Evolutionary conservation across 2,797 vertebrate species (phyloP), one percentile per base, ranked within the genome.

Genomic region (Poeciliopsis turneri): DNA sequence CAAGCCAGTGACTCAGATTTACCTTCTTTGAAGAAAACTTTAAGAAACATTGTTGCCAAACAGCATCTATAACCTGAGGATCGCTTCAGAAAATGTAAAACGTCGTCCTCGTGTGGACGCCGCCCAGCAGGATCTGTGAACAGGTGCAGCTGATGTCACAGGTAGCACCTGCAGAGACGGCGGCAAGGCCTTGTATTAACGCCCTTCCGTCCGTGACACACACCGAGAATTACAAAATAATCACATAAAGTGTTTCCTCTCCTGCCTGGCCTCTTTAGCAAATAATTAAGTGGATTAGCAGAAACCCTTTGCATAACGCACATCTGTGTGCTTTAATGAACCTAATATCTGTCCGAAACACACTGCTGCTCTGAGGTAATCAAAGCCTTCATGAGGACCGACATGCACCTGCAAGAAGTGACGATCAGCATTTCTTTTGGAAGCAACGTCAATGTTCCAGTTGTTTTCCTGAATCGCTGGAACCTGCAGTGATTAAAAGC

Each of bases 321-420:
- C 95, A 96, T 95, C 95, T 96, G 95, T 92, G 94, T 74, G 33
- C 84, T 91, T 92, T 94, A 92, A 95, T 95, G 77, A 90, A 84
- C 82, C 86, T 89, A 91, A 95, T 95, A 89, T 92, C 85, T 85
- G 86, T 85, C 49, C 71, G 87, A 91, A 53, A 89, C 92, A 92
- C 92, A 91, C 61, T 23, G 77, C 84, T 78, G 80, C 78, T 89
- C 87, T 90, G 88, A 91, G 87, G 90, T 51, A 82, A 84, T 80
- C 57, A 15, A 78, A 46, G 83, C 82, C 78, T 72, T 57, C 0
- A 53, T 66, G 70, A 87, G 78, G 82, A 55, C 61, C 85, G 82
- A 85, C 79, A 39, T 77, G 81, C 81, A 81, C 81, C 83, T 84
- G 78, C 66, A 25, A 84, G 79, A 77, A 78, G 82, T 87, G 28